These are phyloP conservation scores for Solenopsis fugax DNA, from an alignment of 1,140 invertebrate genomes.

Conservation along the genomic window DNA sequence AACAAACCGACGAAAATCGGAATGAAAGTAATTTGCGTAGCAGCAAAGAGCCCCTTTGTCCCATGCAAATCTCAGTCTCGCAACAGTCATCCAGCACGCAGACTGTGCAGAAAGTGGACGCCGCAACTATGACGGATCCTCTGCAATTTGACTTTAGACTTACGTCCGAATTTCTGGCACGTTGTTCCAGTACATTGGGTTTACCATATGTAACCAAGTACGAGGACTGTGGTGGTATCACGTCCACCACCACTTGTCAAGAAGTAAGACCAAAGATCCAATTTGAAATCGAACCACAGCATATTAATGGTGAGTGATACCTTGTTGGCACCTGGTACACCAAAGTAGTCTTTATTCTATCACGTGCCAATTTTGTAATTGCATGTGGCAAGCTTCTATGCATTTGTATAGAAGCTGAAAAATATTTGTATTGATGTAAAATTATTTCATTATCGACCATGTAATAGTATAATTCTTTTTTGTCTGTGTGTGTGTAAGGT, in stretches of 20 bases:
- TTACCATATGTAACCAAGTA: conserved; percentile 83
- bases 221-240: conserved; percentile 80
- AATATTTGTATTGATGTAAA: conserved; percentile 11
- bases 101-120: conserved; percentile 86
- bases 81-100: conserved; percentile 82
- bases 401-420: background rate
- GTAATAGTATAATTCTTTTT: conserved; percentile 8
- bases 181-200: conserved; percentile 83
- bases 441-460: background rate
- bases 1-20: conserved; percentile 84
- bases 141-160: conserved; percentile 84
- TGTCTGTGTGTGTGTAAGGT: conserved; percentile 60
- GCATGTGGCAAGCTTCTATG: background rate
- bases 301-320: conserved; percentile 81
- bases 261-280: conserved; percentile 81
- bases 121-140: conserved; percentile 87
- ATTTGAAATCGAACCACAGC: conserved; percentile 82
- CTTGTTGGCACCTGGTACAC: background rate
- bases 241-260: conserved; percentile 79
- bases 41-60: conserved; percentile 81
- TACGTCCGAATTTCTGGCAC: conserved; percentile 84
- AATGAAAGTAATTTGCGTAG: conserved; percentile 82
- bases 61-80: conserved; percentile 73
- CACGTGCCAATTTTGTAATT: background rate
- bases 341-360: background rate